Base-by-base conservation (phyloP, 2,797 vertebrate species). In the Anguilla anguilla region DNA sequence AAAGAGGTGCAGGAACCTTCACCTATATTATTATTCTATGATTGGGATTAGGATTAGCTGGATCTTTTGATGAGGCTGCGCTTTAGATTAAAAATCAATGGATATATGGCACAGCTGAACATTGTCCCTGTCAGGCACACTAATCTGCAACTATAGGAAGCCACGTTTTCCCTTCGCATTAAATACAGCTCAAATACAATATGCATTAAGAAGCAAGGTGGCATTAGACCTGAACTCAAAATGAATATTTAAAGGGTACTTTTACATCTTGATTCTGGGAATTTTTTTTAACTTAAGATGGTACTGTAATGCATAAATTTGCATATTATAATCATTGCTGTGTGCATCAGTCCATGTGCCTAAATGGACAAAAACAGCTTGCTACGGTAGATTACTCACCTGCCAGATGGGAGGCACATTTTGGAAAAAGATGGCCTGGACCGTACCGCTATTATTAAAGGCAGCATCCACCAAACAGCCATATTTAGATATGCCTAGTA, bases 41-140 rank as follows among this genome's bases (percentile, higher is more conserved):
- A 46, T 84, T 86, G 43, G 57, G 81, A 84, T 88, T 88, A 88
- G 35, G 67, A 89, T 88, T 59, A 84, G 67, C 53, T 61, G 64
- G 35, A 87, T 55, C 46, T 51, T 85, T 39, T 51, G 85, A 83
- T 83, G 61, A 86, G 49, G 15, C 57, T 86, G 49, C 25, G 61
- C 61, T 81, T 77, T 84, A 49, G 6, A 85, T 86, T 77, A 84
- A 61, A 86, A 55, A 51, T 67, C 64, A 89, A 55, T 86, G n/a
- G 53, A 87, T 51, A 22, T 35, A 57, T 83, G 74, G 82, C 55
- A 64, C 64, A 17, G 25, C 25, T 72, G 22, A 35, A 43, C 69
- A 46, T 13, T 49, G 59, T 46, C 61, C 2, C n/a, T 31, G 43
- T 2, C 87, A 39, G 46, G 25, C 49, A 77, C 61, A 86, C 84